A percentile compares a stretch with the other conserved stretches of the same genome.
Evolutionary conservation across 2,113 vertebrate genomes (phyloP).

Genomic region (Sclerurus mexicanus): DNA sequence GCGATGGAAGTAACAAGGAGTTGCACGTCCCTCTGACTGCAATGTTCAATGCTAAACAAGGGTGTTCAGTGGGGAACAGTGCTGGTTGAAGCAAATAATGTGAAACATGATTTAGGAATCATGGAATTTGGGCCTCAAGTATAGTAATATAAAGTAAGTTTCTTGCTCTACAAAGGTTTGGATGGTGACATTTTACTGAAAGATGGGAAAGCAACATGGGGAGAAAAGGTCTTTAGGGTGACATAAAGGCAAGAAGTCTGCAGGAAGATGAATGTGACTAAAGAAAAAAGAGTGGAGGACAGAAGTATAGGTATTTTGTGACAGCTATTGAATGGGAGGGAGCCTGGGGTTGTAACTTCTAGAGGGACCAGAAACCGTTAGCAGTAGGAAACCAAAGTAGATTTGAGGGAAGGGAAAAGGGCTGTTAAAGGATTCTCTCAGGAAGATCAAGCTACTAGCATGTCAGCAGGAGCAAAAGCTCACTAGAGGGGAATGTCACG

Average conservation of each 20-base stretch:
- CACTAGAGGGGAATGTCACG: background rate
- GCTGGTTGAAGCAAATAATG: background rate
- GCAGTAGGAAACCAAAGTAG: background rate
- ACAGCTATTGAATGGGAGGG: background rate
- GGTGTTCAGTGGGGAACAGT: background rate
- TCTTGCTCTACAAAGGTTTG: background rate
- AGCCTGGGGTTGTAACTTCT: background rate
- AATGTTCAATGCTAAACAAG: background rate
- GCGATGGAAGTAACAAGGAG: background rate
- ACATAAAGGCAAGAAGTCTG: background rate
- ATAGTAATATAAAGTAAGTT: background rate
- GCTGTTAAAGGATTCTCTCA: background rate
- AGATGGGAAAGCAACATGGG: background rate
- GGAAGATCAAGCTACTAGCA: background rate
- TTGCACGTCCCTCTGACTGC: rapidly evolving
- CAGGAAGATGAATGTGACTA: background rate
- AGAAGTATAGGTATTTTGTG: background rate
- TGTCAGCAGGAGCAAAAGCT: slow-evolving; percentile 26
- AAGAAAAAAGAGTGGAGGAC: background rate
- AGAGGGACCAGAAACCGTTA: background rate
- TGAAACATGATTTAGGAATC: background rate
- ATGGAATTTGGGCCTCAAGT: background rate
- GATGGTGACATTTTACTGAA: background rate
- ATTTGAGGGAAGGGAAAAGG: background rate
- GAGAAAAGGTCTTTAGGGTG: background rate